Base-by-base conservation (phyloP, 2,113 vertebrate species). In the Gallinago jamesoni region DNA sequence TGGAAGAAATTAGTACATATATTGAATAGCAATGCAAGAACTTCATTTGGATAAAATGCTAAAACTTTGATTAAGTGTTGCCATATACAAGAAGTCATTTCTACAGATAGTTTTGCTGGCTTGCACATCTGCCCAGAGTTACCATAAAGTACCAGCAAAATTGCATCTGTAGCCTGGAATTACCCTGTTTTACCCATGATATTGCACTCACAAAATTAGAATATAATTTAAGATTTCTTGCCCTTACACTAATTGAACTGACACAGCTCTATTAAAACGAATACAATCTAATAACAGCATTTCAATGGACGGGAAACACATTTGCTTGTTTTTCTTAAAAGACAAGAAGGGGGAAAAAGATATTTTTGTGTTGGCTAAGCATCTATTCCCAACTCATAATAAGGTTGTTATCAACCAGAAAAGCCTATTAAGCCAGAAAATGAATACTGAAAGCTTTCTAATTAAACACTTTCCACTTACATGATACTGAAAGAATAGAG, bases 401-500 rank as follows among this genome's bases (percentile, higher is more conserved):
- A 98, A 94, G 92, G 91, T 62, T 95, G 96, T 96, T 98, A 98
- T 97, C 96, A 98, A 94, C 87, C 75, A 97, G 83, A 88, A 96
- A 97, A 97, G 90, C 89, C 96, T 97, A 98, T 97, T 98, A 97
- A 97, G 94, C 43, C 69, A 91, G 81, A 97, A 98, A 97, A 98
- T 98, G 93, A 98, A 96, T 96, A 93, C 89, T 97, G 95, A 98
- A 97, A 98, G 96, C 93, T 96, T 97, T 89, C 87, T 97, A 98
- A 98, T 98, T 98, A 97, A 97, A 97, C 81, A 94, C 79, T 94
- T 96, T 93, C 90, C 91, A 98, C 96, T 97, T 96, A 97, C 95
- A 97, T 86, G 92, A 87, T 97, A 91, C 62, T 94, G 93, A 96
- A 95, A 97, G 93, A 96, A 90, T 57, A 68, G 86, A 96, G 89